These are phyloP conservation scores for Ovis aries DNA, from an alignment of 2,113 vertebrate genomes.

Conservation along the genomic window ARS-UI_Ramb_v3.0 NC_056055.1:114001001-114001500, in stretches of 20 bases:
- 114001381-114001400: not conserved
- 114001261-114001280: not conserved
- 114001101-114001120: not conserved
- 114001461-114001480: not conserved
- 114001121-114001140: not conserved
- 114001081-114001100: conserved; percentile 84
- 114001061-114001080: conserved; percentile 99
- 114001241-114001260: too few species aligned
- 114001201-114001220: not conserved
- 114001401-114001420: not conserved
- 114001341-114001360: not conserved
- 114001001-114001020: conserved; percentile 99
- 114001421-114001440: not conserved
- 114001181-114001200: not conserved
- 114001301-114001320: not conserved
- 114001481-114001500: not conserved
- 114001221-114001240: not conserved
- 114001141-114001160: not conserved
- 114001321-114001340: not conserved
- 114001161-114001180: not conserved
- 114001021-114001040: conserved; percentile 99
- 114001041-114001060: conserved; percentile 97
- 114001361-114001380: not conserved
- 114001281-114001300: accelerated
- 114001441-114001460: not conserved